These are phyloP conservation scores for Blastomussa wellsi DNA, from an alignment of 92 coral and sea anemone genomes.

Conservation along the genomic window DNA sequence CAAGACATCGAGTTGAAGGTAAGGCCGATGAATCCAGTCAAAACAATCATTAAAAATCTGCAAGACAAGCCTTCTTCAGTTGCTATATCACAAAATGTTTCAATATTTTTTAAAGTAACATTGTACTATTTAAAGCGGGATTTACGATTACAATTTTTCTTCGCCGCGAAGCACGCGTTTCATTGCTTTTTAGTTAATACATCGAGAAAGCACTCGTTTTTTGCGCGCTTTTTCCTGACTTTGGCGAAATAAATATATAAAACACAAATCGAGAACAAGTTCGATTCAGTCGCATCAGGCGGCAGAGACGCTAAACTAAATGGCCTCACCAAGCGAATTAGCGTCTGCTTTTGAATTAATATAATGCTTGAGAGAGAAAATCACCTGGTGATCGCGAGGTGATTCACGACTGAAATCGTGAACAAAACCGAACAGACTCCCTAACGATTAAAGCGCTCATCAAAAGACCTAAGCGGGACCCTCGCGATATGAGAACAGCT, in stretches of 20 bases:
- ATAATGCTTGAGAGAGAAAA: neutral
- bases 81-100: neutral
- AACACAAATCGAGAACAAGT: neutral
- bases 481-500: neutral
- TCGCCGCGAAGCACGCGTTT: neutral
- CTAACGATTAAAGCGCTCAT: neutral
- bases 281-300: constrained; percentile 15
- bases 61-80: neutral
- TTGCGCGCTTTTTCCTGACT: neutral
- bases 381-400: constrained; percentile 25
- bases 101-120: constrained; percentile 21
- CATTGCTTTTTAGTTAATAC: neutral
- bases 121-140: constrained; percentile 8
- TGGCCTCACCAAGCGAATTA: neutral
- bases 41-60: neutral
- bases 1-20: constrained; percentile 25
- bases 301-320: constrained; percentile 29
- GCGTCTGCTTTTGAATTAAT: constrained; percentile 39
- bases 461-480: constrained; percentile 14
- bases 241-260: neutral
- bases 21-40: neutral
- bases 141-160: neutral
- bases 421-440: constrained; percentile 17
- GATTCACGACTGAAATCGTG: constrained; percentile 17
- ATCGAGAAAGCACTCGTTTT: neutral